Evolutionary conservation across 2,888 invertebrate genomes (phyloP), one percentile per base, ranked within the genome.

Genomic region (Parochlus steinenii): DNA sequence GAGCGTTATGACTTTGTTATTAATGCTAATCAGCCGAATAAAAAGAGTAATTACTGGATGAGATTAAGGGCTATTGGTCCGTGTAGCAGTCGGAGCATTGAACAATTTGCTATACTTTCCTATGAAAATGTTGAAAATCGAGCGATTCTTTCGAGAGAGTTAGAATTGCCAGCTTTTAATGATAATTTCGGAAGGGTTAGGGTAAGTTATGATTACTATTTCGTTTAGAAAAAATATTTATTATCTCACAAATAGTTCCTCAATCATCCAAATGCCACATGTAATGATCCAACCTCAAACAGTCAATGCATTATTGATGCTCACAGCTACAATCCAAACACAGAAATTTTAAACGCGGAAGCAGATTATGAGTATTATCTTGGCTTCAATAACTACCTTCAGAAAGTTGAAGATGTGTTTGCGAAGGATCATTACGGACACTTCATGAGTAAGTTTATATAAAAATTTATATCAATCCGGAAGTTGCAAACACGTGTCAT

Each of bases 1-100:
- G 67, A 67, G 45, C 48, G 66, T 27, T 65, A 56, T 44, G 65
- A 65, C 42, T 55, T 66, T 30, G 52, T 65, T 2, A 28, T 66
- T 3, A 41, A 46, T 6, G 58, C 64, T 3, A 51, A 56, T 43
- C 51, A 59, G 45, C 50, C 26, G 48, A 50, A 43, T 56, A 41
- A 38, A n/a, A 20, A 36, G n/a, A 32, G 19, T 6, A 48, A 49
- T 35, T 54, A 45, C 38, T 51, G 48, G 47, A 44, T 53, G 12
- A 44, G 48, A 11, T 43, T 45, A 2, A 41, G 43, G 24, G 46
- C 45, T 1, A 11, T 49, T 17, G 53, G 51, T 5, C 22, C 44
- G 3, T 54, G 54, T 26, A 30, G 36, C 4, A 26, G 12, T 1
- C 31, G 32, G 10, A 42, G 40, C 1, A 43, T 44, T 8, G 52